Base-by-base conservation (phyloP, 2,888 invertebrate species). In the Drosophila formosana region DNA sequence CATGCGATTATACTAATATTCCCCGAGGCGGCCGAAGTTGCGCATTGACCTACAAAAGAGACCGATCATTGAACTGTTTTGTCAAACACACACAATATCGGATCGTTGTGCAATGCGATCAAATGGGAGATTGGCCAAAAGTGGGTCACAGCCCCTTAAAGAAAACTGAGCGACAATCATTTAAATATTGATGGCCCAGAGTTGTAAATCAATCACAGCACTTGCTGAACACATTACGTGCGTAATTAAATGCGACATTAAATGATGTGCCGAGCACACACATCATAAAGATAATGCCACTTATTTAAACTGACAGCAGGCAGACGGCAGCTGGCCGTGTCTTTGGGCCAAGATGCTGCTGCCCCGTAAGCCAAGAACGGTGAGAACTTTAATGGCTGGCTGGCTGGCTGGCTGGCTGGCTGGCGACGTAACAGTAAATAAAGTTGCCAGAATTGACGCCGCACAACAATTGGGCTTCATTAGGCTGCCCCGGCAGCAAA, bases 391-490 rank as follows among this genome's bases (percentile, higher is more conserved):
- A 45, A 69, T 69, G 65, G 18, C 25, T 47, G 37, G 34, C 11
- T 34, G 1, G 32, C 32, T n/a, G n/a, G n/a, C n/a, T n/a, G n/a
- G 34, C 8, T 32, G 32, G 32, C 32, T 8, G 32, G 9, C 46
- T 18, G 25, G 9, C 25, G 25, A 46, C 37, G 25, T 72, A 78
- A 75, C 75, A 77, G 75, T 73, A 68, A 72, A 68, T 49, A 61
- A 64, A 45, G 51, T 53, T 41, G 62, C 51, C 72, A 66, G 62
- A 55, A 66, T 62, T 56, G 52, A 76, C 49, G 66, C 50, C 50
- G 53, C 49, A 53, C 55, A n/a, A 71, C 77, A 75, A 75, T 75
- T 75, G 57, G 53, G 57, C 46, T 77, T 75, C 73, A 75, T 75
- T 77, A 77, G 57, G 64, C 63, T 28, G 66, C 1, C 43, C 26